Evolutionary conservation across 2,113 vertebrate genomes (phyloP), one percentile per base, ranked within the genome.

Genomic region (Atherinomorus stipes): DNA sequence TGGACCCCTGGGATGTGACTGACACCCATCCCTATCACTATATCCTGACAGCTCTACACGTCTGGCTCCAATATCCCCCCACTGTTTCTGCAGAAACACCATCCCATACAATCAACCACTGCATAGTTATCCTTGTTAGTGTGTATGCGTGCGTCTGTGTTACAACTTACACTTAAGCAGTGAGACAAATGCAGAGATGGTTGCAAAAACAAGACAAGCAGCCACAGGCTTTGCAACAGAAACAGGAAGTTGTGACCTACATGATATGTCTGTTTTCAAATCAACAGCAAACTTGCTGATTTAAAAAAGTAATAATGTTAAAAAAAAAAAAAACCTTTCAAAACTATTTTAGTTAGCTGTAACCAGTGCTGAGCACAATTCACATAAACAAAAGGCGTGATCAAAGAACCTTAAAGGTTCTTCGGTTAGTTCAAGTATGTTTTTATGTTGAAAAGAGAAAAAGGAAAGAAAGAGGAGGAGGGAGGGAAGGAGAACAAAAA

Each of bases 1-100:
- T 42, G 86, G 80, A 91, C 89, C 78, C 85, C 83, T 89, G 85
- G 83, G 78, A 87, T 69, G 83, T 76, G 81, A 88, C 90, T 93
- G 90, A 93, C 93, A 93, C 89, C 89, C 90, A 89, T 91, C 88
- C 85, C 90, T 91, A 89, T 92, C 89, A 88, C 83, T 83, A 85
- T 71, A 82, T 86, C 78, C 85, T 87, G 88, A 86, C 94, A 93
- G 90, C 90, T 93, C 85, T 62, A 65, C 76, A 65, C 80, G 92
- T 92, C 93, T 95, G 94, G 92, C 91, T 94, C 88, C 90, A 94
- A 94, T 92, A 90, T 94, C 88, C 86, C 80, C 85, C 84, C 67
- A 81, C 78, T 85, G 89, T 88, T 86, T 89, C 85, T 80, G 82
- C 85, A 88, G 89, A 88, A 91, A 91, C 85, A 74, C 90, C 90